A percentile compares a stretch with the other conserved stretches of the same genome.
These are phyloP conservation scores for Campylomormyrus tamandua DNA, from an alignment of 2,113 vertebrate genomes.

Conservation along the genomic window DNA sequence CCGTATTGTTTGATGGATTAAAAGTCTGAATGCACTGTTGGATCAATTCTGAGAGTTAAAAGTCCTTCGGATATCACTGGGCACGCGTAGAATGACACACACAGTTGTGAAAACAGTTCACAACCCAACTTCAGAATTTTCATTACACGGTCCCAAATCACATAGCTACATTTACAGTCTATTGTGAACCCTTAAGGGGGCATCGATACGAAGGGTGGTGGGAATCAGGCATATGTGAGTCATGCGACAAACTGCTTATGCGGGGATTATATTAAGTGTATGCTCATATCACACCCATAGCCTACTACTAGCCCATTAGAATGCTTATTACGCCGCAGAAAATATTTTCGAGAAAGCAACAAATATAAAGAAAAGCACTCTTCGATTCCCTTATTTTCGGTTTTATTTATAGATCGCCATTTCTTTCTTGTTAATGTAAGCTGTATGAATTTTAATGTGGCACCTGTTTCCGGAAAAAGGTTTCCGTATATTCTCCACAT, in stretches of 20 bases:
- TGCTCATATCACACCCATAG: neutral
- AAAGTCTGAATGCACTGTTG: neutral
- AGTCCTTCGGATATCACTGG: neutral
- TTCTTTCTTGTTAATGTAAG: neutral
- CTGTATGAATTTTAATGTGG: neutral
- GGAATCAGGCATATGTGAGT: neutral
- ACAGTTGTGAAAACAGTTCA: neutral
- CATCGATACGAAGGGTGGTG: neutral
- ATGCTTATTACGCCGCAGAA: neutral
- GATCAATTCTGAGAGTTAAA: neutral
- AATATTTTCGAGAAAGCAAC: neutral
- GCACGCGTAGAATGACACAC: neutral
- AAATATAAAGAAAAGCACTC: neutral
- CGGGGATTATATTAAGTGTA: neutral
- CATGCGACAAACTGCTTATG: conserved; percentile 12
- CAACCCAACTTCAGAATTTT: neutral
- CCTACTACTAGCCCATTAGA: neutral
- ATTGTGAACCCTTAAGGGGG: neutral
- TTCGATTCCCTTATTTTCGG: neutral
- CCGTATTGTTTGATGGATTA: neutral
- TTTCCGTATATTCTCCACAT: neutral
- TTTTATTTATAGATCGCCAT: neutral
- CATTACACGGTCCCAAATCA: neutral
- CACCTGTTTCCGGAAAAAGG: neutral
- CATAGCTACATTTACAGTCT: neutral